Base-by-base conservation (phyloP, 2,888 invertebrate genomes). In the Plusia festucae region DNA sequence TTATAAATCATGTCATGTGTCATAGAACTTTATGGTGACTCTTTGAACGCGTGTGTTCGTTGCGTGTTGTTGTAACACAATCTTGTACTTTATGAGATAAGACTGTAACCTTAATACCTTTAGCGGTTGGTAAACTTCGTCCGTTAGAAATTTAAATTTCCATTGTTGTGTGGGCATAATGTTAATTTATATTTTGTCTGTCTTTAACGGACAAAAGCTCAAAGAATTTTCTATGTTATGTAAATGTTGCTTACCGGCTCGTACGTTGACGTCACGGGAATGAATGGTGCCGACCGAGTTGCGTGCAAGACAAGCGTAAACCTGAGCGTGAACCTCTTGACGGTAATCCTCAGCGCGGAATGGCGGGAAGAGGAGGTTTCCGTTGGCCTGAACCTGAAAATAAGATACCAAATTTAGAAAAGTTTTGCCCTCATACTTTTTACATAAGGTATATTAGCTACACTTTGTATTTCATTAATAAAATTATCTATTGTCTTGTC, bases 261-360 rank as follows among this genome's bases (percentile, higher is more conserved):
- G 96, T 60, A 99, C 98, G 93, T 98, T 98, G 88, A 99, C 98
- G 91, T 98, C 98, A 61, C 98, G 96, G 56, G 99, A 99, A 87
- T 98, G 97, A 83, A 99, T 98, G 40, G 97, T 97, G 75, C 99
- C 99, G 80, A 98, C 98, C 65, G 97, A 96, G 91, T 98, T 99
- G 84, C 97, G 96, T 11, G 99, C 99, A 78, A 98, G 95, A 90
- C 99, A 99, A 81, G 98, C 97, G 94, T 99, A 99, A 70, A 98
- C 97, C 93, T 98, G 98, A 70, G 98, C 98, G 90, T 99, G 99
- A 54, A 99, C 98, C 91, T 98, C 98, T 92, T 99, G 98, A 53
- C 98, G 96, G 88, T 99, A 99, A 90, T 98, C 98, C 91, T 98
- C 98, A 59, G 98, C 98, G 68, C 98, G 97, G 96, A 99, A 99